phyloP scores from a whole-genome alignment of 2,888 invertebrate species.

The Drosophila recens region DNA sequence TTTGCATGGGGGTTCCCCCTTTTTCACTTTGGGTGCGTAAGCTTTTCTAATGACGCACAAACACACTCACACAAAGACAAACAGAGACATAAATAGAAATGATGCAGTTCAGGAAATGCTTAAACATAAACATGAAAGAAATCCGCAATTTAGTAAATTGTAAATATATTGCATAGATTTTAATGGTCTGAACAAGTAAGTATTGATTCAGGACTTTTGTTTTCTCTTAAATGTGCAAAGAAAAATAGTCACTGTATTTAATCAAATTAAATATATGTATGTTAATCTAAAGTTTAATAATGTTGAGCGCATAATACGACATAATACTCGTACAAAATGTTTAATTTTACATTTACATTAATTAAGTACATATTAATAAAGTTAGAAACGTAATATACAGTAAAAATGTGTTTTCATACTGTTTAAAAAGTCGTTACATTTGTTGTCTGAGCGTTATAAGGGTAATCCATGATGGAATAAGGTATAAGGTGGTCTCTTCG shows the following conservation, averaged over 20 bases:
- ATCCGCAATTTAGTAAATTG: constrained; percentile 72
- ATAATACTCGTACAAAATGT: constrained; percentile 64
- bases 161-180: constrained; percentile 69
- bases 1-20: constrained; percentile 13
- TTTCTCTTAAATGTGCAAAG: constrained; percentile 73
- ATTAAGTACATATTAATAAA: constrained; percentile 58
- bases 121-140: constrained; percentile 21
- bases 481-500: too few relatives aligned
- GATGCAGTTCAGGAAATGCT: constrained; percentile 54
- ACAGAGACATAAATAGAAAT: constrained; percentile 20
- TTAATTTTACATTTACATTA: constrained; percentile 49
- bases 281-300: constrained; percentile 57
- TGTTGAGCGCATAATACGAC: constrained; percentile 59
- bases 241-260: constrained; percentile 80
- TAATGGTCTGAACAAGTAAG: constrained; percentile 46
- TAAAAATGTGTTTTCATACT: not conserved
- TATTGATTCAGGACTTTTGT: constrained; percentile 66
- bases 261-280: constrained; percentile 76
- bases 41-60: constrained; percentile 60
- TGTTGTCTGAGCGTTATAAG: not conserved
- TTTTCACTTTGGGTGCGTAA: constrained; percentile 49
- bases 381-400: constrained; percentile 41
- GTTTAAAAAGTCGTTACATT: not conserved
- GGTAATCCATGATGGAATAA: too few relatives aligned
- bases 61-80: constrained; percentile 13